Conservation (phyloP, 2,113 vertebrate species). For the Dasypus novemcinctus region DNA sequence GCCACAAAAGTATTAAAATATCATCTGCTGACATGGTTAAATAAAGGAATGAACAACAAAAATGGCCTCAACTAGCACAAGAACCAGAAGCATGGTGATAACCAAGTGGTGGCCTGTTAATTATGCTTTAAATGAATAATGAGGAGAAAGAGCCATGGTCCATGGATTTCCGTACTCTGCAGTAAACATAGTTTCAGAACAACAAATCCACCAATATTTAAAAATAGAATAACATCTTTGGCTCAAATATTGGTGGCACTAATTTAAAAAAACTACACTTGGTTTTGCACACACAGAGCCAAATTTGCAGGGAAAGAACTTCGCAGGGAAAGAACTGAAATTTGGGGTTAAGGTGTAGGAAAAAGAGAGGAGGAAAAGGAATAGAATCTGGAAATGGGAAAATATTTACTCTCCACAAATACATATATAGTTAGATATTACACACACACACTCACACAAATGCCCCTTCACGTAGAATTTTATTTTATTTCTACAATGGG, state of each 20-base stretch:
- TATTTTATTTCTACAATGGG: too few species aligned
- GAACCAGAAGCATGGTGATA: neutral
- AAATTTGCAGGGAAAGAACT: too few species aligned
- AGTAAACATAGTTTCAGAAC: neutral
- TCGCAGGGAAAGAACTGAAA: neutral
- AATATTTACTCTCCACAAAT: neutral
- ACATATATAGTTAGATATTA: neutral
- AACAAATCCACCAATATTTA: neutral
- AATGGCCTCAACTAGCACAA: neutral
- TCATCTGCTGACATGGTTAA: conserved; percentile 42
- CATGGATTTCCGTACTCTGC: neutral
- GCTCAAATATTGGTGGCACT: neutral
- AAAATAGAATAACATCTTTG: neutral
- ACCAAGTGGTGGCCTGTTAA: neutral
- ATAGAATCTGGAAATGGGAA: neutral
- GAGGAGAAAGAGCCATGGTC: neutral
- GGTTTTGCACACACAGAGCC: neutral
- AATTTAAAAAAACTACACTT: neutral
- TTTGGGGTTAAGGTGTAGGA: neutral
- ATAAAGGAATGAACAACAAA: conserved; percentile 46
- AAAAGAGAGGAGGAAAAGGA: neutral
- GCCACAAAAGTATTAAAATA: conserved; percentile 51
- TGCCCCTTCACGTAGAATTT: neutral
- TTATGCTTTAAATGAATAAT: neutral
- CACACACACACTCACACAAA: neutral